Evolutionary conservation across 2,113 vertebrate species (phyloP).

Genomic region (Ailuropoda melanoleuca): DNA sequence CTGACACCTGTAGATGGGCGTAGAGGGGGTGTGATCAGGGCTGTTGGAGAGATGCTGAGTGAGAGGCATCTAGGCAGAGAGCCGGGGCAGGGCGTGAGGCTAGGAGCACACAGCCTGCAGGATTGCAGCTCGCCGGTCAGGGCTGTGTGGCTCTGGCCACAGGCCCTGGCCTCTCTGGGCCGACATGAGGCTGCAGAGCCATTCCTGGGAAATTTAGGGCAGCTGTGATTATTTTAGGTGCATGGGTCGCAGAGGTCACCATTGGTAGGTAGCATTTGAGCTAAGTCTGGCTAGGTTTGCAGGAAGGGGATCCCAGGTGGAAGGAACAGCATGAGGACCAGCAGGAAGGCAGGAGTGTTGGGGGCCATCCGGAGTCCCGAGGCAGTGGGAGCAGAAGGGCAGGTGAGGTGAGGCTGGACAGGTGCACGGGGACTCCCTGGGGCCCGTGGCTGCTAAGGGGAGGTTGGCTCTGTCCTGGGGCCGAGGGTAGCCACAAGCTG

Average conservation of each 20-base stretch:
- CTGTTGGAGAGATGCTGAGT: not conserved
- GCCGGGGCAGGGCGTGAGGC: not conserved
- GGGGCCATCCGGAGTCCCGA: not conserved
- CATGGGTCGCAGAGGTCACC: not conserved
- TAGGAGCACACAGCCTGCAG: too few relatives aligned
- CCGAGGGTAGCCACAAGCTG: not conserved
- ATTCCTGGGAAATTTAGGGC: not conserved
- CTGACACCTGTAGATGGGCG: not conserved
- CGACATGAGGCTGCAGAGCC: not conserved
- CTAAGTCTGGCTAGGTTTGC: not conserved
- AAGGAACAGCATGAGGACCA: not conserved
- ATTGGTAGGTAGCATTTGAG: not conserved
- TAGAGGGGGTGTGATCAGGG: too few relatives aligned
- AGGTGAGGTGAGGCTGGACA: not conserved
- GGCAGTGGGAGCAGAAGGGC: not conserved
- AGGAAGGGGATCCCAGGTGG: not conserved
- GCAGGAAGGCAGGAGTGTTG: too few relatives aligned
- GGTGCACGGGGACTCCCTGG: accelerated
- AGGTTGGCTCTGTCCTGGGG: not conserved
- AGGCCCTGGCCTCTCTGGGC: not conserved
- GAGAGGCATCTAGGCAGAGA: not conserved
- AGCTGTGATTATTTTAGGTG: not conserved
- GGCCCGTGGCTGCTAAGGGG: not conserved
- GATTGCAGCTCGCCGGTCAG: not conserved
- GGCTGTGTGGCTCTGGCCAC: not conserved